Percentiles rank a stretch among this genome's conserved stretches.
Evolutionary conservation across 2,888 invertebrate species (phyloP).

Genomic region (Diarsia brunnea): DNA sequence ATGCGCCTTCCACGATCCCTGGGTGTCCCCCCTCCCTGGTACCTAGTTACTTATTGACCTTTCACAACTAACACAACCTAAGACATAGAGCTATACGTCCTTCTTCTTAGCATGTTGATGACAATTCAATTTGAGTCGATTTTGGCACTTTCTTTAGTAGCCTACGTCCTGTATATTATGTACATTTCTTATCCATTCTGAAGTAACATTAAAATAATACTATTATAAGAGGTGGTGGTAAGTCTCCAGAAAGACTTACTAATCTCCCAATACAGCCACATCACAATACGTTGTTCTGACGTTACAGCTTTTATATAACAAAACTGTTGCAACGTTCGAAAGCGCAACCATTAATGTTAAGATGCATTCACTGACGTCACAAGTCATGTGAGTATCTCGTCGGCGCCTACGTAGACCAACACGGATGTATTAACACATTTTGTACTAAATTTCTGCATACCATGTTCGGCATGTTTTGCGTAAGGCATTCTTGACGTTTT

Average conservation of each 20-base stretch:
- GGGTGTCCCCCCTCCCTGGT: too few species aligned
- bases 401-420: conserved; percentile 31
- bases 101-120: background rate
- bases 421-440: conserved; percentile 45
- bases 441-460: conserved; percentile 31
- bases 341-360: conserved; percentile 35
- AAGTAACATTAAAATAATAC: background rate
- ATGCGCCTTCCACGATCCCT: too few species aligned
- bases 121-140: too few species aligned
- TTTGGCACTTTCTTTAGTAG: too few species aligned
- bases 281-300: conserved; percentile 13
- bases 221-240: background rate
- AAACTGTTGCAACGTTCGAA: conserved; percentile 50
- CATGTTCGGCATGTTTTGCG: conserved; percentile 43
- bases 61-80: background rate
- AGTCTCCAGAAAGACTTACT: background rate
- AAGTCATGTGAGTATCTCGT: conserved; percentile 6
- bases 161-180: background rate
- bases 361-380: conserved; percentile 53
- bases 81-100: background rate
- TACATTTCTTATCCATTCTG: background rate
- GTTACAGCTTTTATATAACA: conserved; percentile 42
- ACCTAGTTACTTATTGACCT: too few species aligned
- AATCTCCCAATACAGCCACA: conserved; percentile 3
- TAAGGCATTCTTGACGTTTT: conserved; percentile 42